Evolutionary conservation across 2,113 vertebrate species (phyloP).

Genomic region (Dinomys branickii): DNA sequence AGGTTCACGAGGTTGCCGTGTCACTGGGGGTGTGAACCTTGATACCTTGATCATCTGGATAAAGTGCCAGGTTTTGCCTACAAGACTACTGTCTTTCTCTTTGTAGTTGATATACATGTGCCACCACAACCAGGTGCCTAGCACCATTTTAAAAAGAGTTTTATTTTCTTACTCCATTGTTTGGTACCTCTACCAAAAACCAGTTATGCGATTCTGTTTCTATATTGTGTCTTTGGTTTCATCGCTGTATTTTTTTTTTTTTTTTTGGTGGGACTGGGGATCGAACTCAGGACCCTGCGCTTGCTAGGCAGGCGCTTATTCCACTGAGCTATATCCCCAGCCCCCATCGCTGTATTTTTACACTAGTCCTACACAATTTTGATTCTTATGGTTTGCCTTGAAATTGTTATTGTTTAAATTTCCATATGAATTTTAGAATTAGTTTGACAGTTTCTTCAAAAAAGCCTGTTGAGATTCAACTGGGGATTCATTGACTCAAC

Average conservation of each 20-base stretch:
- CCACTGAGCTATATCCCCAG: no score
- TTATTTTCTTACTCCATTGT: neutral
- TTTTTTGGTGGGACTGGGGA: no score
- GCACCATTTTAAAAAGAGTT: neutral
- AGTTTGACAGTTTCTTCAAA: constrained; percentile 20
- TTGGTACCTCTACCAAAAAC: neutral
- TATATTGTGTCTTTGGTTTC: neutral
- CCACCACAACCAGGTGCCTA: neutral
- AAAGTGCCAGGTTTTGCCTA: neutral
- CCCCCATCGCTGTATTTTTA: constrained; percentile 43
- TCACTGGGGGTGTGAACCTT: neutral
- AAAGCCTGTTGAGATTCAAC: neutral
- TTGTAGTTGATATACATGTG: neutral
- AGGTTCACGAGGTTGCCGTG: neutral
- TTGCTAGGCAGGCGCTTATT: no score
- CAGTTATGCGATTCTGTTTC: neutral
- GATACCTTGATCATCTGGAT: neutral
- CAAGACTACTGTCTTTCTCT: neutral
- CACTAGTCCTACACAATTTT: neutral
- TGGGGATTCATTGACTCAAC: neutral
- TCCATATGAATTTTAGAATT: constrained; percentile 28
- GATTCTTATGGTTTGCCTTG: constrained; percentile 15
- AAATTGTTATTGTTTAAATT: constrained; percentile 2
- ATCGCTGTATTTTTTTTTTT: constrained; percentile 49
- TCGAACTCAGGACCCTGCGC: no score